phyloP scores from a whole-genome alignment of 2,113 vertebrate species.

The Brevimyrus niger region DNA sequence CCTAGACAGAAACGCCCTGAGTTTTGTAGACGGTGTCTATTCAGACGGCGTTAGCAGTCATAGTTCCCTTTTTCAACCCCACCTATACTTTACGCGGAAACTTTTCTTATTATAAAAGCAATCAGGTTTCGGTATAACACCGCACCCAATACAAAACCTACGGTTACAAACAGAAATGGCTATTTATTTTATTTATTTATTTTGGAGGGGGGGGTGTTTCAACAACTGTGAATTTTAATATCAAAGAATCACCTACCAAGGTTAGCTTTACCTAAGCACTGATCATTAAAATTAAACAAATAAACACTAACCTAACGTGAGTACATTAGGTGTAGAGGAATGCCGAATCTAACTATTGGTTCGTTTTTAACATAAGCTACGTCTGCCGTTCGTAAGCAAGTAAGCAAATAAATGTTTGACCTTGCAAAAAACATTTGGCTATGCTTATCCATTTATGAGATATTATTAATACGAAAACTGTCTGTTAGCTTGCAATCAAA shows the following conservation, averaged over 20 bases:
- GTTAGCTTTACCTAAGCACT: not conserved
- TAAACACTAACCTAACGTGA: not conserved
- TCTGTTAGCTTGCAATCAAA: not conserved
- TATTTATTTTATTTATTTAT: constrained; percentile 46
- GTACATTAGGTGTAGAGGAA: not conserved
- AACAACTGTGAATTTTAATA: constrained; percentile 52
- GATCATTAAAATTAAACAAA: not conserved
- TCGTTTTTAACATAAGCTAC: not conserved
- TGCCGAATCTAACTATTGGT: not conserved
- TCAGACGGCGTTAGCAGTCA: not conserved
- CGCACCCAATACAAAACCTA: constrained; percentile 11
- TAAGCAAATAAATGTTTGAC: not conserved
- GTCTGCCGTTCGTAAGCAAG: not conserved
- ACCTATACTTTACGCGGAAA: not conserved
- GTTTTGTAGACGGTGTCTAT: not conserved
- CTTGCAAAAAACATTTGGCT: not conserved
- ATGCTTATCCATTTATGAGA: not conserved
- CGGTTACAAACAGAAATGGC: constrained; percentile 48
- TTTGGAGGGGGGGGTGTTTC: constrained; percentile 44
- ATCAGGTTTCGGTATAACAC: not conserved
- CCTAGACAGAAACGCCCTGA: not conserved
- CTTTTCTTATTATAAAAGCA: not conserved
- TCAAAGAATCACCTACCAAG: constrained; percentile 27
- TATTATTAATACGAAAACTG: not conserved
- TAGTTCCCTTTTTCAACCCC: not conserved